Conservation (phyloP, 1,140 invertebrate genomes). For the Frieseomelitta varia region DNA sequence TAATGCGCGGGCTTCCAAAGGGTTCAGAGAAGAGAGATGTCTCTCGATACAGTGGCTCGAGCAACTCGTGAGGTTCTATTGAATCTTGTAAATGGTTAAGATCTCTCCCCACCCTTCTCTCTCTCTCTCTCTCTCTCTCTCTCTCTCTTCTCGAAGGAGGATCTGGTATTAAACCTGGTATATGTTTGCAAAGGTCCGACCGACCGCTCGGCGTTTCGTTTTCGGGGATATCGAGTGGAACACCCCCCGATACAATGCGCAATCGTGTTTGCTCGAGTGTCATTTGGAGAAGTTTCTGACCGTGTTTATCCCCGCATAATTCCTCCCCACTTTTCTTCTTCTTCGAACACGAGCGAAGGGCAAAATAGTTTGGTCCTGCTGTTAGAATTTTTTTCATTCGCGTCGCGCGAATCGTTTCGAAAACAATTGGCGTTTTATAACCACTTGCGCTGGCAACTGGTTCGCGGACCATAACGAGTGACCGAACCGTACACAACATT, state of each 20-base stretch:
- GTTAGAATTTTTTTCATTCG: too few species aligned
- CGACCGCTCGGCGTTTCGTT: not conserved
- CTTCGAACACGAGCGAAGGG: too few species aligned
- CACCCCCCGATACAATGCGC: too few species aligned
- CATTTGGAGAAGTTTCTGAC: not conserved
- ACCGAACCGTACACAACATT: too few species aligned
- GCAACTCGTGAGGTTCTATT: conserved; percentile 36
- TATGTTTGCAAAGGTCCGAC: not conserved
- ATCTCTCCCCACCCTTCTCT: not conserved
- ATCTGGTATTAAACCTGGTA: conserved; percentile 29
- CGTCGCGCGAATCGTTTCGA: too few species aligned
- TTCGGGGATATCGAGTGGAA: conserved; percentile 26
- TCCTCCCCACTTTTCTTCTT: too few species aligned
- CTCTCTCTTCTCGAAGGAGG: not conserved
- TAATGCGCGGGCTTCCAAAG: conserved; percentile 59
- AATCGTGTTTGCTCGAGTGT: not conserved
- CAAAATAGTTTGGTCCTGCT: too few species aligned
- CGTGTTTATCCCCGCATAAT: too few species aligned
- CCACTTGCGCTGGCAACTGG: too few species aligned
- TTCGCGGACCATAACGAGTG: too few species aligned
- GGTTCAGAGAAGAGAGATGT: conserved; percentile 36
- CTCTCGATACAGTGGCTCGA: conserved; percentile 19
- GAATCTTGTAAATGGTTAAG: conserved; percentile 50
- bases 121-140: too few species aligned
- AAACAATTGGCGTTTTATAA: too few species aligned